These are phyloP conservation scores for Pseudopipra pipra DNA, from an alignment of 2,113 vertebrate genomes.

Conservation along the genomic window DNA sequence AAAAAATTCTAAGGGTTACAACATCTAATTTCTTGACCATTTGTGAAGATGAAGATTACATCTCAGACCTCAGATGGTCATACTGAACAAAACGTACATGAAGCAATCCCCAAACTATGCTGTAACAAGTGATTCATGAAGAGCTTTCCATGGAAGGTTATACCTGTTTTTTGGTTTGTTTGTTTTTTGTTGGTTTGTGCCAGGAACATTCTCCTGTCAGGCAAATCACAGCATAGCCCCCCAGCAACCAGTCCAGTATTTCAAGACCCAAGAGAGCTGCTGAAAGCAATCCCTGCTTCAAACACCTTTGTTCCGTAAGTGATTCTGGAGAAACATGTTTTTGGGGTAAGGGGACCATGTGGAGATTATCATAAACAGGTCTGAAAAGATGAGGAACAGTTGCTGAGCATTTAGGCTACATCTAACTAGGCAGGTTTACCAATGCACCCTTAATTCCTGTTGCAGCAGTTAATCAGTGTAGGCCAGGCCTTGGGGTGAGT, in stretches of 20 bases:
- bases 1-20: not conserved
- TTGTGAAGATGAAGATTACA: not conserved
- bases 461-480: not conserved
- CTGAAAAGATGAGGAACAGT: not conserved
- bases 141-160: not conserved
- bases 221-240: slow-evolving; percentile 29
- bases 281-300: slow-evolving; percentile 14
- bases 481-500: not conserved
- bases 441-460: not conserved
- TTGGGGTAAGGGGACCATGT: not conserved
- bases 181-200: not conserved
- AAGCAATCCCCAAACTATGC: not conserved
- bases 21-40: not conserved
- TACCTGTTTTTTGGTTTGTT: not conserved
- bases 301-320: slow-evolving; percentile 48
- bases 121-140: not conserved
- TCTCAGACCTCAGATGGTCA: not conserved
- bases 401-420: not conserved
- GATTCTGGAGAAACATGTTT: not conserved
- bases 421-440: not conserved
- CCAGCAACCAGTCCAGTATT: not conserved
- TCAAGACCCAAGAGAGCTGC: slow-evolving; percentile 38
- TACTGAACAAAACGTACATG: not conserved
- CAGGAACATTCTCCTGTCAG: slow-evolving; percentile 26
- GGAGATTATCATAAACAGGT: not conserved